Percentiles rank a stretch among this genome's conserved stretches.
These are phyloP conservation scores for Diadegma fenestrale DNA, from an alignment of 2,888 invertebrate species.

Conservation along the genomic window DNA sequence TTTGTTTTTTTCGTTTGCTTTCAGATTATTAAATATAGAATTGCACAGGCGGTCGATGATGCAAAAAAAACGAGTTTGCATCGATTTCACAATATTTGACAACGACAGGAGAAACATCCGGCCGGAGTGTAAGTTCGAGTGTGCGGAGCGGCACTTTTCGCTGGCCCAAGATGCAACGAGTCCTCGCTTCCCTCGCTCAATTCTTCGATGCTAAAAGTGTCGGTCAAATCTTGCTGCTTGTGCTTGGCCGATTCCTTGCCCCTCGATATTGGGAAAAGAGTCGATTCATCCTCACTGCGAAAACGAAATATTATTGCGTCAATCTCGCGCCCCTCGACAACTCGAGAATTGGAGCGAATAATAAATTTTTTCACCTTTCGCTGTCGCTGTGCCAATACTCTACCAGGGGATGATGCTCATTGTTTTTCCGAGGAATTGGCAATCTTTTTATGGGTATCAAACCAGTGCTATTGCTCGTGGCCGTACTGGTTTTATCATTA, in stretches of 20 bases:
- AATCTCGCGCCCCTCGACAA: too few species aligned
- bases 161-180: slow-evolving; percentile 81
- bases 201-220: slow-evolving; percentile 87
- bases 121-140: slow-evolving; percentile 79
- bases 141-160: slow-evolving; percentile 78
- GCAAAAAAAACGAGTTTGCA: not conserved
- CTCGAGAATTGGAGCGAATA: not conserved
- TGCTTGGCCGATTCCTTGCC: slow-evolving; percentile 79
- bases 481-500: slow-evolving; percentile 76
- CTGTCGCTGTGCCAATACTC: slow-evolving; percentile 85
- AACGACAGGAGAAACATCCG: slow-evolving; percentile 81
- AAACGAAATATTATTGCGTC: too few species aligned
- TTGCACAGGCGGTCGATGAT: slow-evolving; percentile 23
- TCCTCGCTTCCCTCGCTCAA: slow-evolving; percentile 83
- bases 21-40: not conserved
- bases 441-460: slow-evolving; percentile 84
- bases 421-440: slow-evolving; percentile 83
- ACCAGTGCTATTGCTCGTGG: slow-evolving; percentile 73
- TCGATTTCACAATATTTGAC: slow-evolving; percentile 79
- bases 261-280: slow-evolving; percentile 84
- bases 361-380: slow-evolving; percentile 76
- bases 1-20: not conserved
- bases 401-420: slow-evolving; percentile 86
- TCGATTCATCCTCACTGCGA: slow-evolving; percentile 83
- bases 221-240: slow-evolving; percentile 86